These are phyloP conservation scores for Opisthograptis luteolata DNA, from an alignment of 2,888 invertebrate species.

Conservation along the genomic window DNA sequence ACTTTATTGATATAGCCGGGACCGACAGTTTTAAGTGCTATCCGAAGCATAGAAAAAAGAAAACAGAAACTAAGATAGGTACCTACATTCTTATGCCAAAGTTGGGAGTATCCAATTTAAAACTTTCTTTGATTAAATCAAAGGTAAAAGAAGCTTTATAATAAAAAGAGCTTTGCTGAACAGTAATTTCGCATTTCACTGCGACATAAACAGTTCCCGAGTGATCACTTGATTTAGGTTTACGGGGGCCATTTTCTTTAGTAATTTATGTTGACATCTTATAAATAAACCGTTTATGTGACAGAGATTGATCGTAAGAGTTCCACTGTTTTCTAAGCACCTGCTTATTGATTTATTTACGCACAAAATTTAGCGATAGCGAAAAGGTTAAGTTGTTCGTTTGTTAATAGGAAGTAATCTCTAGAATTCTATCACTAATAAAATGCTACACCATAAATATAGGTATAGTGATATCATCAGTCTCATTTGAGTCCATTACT, in stretches of 20 bases:
- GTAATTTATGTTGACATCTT: conserved; percentile 20
- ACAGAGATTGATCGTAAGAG: conserved; percentile 16
- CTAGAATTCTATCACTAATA: no score
- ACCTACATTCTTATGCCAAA: conserved; percentile 8
- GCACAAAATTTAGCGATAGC: conserved; percentile 3
- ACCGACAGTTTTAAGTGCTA: no score
- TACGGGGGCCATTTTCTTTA: conserved; percentile 13
- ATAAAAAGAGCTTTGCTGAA: conserved; percentile 8
- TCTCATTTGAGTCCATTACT: no score
- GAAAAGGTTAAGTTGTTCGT: no score
- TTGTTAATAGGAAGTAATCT: no score
- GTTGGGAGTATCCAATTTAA: conserved; percentile 37
- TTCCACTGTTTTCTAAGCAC: conserved; percentile 3
- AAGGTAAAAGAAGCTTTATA: conserved; percentile 23
- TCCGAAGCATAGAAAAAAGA: no score
- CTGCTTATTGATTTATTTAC: conserved; percentile 7
- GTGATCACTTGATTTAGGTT: conserved; percentile 20
- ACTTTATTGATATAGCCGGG: no score
- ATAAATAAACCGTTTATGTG: conserved; percentile 24
- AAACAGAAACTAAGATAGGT: no score
- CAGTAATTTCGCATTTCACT: conserved; percentile 11
- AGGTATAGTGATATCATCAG: no score
- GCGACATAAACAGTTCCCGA: conserved; percentile 14
- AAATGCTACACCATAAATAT: no score
- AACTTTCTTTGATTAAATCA: conserved; percentile 39